Percentiles rank a stretch among this genome's conserved stretches.
Evolutionary conservation across 2,113 vertebrate species (phyloP).

Genomic region (Plecturocebus donacophilus): DNA sequence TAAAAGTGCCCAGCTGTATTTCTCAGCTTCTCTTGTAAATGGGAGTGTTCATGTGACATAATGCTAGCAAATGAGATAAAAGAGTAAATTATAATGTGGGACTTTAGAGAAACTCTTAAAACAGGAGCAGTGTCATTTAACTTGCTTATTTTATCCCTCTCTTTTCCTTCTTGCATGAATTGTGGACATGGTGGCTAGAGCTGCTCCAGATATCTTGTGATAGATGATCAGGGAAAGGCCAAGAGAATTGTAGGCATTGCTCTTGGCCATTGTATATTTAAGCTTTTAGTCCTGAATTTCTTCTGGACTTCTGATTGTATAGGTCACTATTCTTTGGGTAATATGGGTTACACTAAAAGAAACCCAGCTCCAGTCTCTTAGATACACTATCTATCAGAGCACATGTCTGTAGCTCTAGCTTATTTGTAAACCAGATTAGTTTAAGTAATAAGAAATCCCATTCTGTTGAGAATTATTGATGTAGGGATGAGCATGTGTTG

Average conservation of each 20-base stretch:
- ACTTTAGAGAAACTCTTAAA: slow-evolving; percentile 20
- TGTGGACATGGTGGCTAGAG: background rate
- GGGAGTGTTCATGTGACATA: background rate
- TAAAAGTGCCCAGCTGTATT: background rate
- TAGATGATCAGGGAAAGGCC: background rate
- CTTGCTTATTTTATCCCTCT: background rate
- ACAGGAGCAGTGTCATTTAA: background rate
- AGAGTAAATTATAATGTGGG: background rate
- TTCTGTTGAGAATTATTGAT: background rate
- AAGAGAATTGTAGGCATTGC: background rate
- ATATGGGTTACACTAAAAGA: background rate
- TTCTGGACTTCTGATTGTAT: background rate
- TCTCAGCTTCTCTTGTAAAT: background rate
- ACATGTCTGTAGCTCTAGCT: background rate
- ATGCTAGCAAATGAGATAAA: background rate
- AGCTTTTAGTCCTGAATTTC: background rate
- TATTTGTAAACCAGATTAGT: background rate
- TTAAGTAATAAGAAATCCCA: background rate
- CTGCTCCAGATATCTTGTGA: background rate
- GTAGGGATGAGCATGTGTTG: background rate
- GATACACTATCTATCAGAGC: background rate
- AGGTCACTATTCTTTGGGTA: background rate
- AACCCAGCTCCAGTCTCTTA: background rate
- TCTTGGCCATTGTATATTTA: background rate
- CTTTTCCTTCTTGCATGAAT: background rate